Evolutionary conservation across 1,140 invertebrate genomes (phyloP), one percentile per base, ranked within the genome.

Genomic region (Sitophilus oryzae): DNA sequence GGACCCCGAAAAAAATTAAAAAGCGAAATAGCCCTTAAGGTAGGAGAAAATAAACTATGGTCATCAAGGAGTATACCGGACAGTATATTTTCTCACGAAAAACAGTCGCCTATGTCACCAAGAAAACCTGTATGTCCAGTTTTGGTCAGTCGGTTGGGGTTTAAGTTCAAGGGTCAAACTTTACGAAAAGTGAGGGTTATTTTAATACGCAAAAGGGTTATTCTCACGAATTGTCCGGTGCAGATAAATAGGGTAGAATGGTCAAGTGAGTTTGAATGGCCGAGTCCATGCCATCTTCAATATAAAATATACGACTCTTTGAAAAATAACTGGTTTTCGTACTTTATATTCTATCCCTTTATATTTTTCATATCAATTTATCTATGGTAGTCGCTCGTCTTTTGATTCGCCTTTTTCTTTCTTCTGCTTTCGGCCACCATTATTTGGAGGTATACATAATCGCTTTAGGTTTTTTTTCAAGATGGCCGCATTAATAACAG

Each of bases 111-210:
- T 58, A 55, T 64, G 62, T 64, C 62, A 64, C 60, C 56, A 56
- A 56, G 48, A 59, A 58, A 64, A 64, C 62, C 55, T 55, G 62
- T 53, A 60, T 62, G 62, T 64, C 62, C 62, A 64, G 62, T 64
- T 61, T 56, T 64, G 62, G 62, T 62, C 62, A 64, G 62, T 64
- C 56, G 60, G 62, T 64, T 64, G 60, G 56, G 62, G 57, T 46
- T 11, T 11, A n/a, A 50, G 60, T 57, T 62, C 60, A 62, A 47
- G 52, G 62, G 62, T 64, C 62, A 64, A 57, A 50, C 55, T 57
- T 56, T 37, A 57, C 56, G 58, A 61, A 63, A 56, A 58, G 34
- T 58, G 52, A 53, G 62, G 62, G 62, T 64, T 52, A 62, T 47
- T 61, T 58, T 60, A 62, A 64, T 49, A 49, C 40, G 40, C 25